phyloP scores from a whole-genome alignment of 2,113 vertebrate species.

The Ovibos moschatus region DNA sequence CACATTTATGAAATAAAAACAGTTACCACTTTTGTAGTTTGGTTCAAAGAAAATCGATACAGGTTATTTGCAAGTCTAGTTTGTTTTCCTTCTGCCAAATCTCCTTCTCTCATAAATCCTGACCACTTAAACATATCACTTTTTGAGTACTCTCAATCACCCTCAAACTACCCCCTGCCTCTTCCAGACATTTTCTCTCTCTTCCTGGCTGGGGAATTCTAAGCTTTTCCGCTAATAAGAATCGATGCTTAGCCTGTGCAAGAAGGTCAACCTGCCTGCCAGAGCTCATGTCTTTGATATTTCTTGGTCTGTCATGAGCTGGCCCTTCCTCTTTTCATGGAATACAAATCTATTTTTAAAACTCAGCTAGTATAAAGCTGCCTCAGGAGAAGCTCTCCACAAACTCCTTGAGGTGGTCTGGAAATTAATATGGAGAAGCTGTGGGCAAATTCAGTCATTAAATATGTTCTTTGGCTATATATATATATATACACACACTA shows the following conservation, averaged over 20 bases:
- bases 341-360: background rate
- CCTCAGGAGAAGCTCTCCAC: background rate
- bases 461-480: background rate
- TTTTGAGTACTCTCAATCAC: background rate
- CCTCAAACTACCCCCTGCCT: accelerated
- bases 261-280: background rate
- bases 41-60: background rate
- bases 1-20: background rate
- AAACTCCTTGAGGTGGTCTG: background rate
- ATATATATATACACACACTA: background rate
- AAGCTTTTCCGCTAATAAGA: background rate
- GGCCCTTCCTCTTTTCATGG: background rate
- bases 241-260: background rate
- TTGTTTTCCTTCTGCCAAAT: background rate
- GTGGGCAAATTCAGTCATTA: background rate
- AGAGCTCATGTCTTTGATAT: background rate
- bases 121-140: background rate
- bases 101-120: background rate
- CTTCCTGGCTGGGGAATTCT: background rate
- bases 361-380: background rate
- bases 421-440: background rate
- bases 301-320: background rate
- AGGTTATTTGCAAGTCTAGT: background rate
- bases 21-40: background rate
- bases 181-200: background rate